Conservation (phyloP, 1,140 invertebrate species). For the Calliphora vicina region DNA sequence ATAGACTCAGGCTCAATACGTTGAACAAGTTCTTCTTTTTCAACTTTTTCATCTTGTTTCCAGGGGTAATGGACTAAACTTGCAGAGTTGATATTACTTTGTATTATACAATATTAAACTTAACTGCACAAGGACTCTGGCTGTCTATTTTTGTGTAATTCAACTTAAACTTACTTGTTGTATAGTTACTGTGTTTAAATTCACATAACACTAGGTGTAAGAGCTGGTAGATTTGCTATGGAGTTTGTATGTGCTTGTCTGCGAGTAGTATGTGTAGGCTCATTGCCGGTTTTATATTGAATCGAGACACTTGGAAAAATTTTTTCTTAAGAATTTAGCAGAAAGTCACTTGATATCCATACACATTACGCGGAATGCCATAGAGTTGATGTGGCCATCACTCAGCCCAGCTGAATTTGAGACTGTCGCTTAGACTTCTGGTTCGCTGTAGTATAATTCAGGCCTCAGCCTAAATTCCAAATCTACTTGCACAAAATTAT, state of each 20-base stretch:
- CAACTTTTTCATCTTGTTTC: not conserved
- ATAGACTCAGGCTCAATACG: not conserved
- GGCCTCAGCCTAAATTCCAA: no score
- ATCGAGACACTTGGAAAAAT: no score
- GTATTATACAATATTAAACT: not conserved
- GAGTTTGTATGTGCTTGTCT: not conserved
- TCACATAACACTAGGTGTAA: not conserved
- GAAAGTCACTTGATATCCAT: no score
- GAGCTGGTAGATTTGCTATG: not conserved
- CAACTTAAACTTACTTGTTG: not conserved
- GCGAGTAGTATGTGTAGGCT: not conserved
- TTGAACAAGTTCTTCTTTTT: not conserved
- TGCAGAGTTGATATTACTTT: not conserved
- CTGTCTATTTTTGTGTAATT: not conserved
- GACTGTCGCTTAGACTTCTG: no score
- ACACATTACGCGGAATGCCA: no score
- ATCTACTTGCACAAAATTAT: no score
- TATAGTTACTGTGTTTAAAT: not conserved
- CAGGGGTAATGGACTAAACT: not conserved
- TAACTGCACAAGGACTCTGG: not conserved
- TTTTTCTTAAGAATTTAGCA: no score
- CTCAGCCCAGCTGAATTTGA: no score
- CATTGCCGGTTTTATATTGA: not conserved
- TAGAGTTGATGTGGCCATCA: no score
- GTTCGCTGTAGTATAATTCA: no score